Conservation (phyloP, 2,113 vertebrate genomes). For the Calidris pugnax region DNA sequence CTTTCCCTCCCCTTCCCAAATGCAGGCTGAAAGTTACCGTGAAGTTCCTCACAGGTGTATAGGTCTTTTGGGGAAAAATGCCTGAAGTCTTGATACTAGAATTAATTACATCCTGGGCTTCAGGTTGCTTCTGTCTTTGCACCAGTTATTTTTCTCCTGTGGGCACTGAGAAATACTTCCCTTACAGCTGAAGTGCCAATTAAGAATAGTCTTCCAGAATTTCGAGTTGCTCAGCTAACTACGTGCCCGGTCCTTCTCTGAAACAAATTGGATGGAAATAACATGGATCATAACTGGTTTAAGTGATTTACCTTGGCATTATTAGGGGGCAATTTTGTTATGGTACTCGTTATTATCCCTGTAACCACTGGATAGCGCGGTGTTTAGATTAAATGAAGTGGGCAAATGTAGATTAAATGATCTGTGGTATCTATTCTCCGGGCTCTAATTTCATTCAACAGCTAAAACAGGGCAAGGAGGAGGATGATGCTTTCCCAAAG, state of each 20-base stretch:
- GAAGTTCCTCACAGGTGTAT: background rate
- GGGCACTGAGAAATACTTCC: background rate
- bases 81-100: background rate
- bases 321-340: background rate
- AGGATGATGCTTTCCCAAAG: background rate
- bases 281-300: background rate
- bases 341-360: background rate
- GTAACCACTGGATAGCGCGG: accelerated
- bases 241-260: accelerated
- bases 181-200: background rate
- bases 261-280: background rate
- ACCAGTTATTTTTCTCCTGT: background rate
- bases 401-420: background rate
- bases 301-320: background rate
- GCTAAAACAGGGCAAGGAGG: background rate
- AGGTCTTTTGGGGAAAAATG: background rate
- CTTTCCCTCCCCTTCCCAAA: background rate
- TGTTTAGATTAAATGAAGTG: background rate
- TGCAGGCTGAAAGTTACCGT: background rate
- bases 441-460: background rate
- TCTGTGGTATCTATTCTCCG: background rate
- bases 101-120: too few relatives aligned
- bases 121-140: background rate
- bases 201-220: background rate
- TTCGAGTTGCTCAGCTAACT: background rate